Conservation (phyloP, 2,888 invertebrate genomes). For the Sphaerophoria taeniata region DNA sequence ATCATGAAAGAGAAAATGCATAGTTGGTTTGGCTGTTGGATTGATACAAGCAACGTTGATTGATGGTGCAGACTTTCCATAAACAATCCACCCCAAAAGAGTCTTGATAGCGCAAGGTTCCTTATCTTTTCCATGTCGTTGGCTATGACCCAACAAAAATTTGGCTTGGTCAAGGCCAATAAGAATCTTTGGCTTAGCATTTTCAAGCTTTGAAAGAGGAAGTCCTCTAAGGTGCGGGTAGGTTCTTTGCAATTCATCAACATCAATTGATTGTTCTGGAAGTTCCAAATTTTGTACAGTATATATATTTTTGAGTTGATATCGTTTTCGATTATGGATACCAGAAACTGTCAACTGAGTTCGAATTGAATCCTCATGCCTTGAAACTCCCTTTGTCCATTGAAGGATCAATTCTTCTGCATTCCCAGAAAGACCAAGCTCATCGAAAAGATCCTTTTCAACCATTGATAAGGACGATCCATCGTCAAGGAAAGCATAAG, state of each 20-base stretch:
- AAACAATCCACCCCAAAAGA: conserved; percentile 50
- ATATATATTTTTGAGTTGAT: conserved; percentile 21
- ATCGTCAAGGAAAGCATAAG: conserved; percentile 23
- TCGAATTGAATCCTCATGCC: conserved; percentile 24
- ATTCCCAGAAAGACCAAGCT: conserved; percentile 18
- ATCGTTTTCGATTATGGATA: conserved; percentile 1
- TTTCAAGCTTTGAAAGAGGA: conserved; percentile 1
- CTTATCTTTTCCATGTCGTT: conserved; percentile 29
- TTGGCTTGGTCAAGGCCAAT: conserved; percentile 47
- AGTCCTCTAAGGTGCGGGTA: conserved; percentile 27
- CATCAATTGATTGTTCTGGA: conserved; percentile 22
- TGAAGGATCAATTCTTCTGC: too few relatives aligned
- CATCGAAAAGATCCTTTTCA: conserved; percentile 40
- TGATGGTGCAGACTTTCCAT: conserved; percentile 25
- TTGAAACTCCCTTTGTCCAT: too few relatives aligned
- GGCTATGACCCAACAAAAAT: conserved; percentile 34
- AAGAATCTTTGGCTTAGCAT: conserved; percentile 34
- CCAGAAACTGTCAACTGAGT: conserved; percentile 10
- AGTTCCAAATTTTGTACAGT: conserved; percentile 21
- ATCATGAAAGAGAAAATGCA: conserved; percentile 46
- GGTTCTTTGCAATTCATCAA: not conserved
- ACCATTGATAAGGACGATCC: conserved; percentile 44
- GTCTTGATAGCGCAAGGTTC: conserved; percentile 38
- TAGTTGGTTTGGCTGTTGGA: conserved; percentile 2
- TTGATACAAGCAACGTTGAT: not conserved